Evolutionary conservation across 2,113 vertebrate genomes (phyloP), one percentile per base, ranked within the genome.

Genomic region (Sorex araneus): DNA sequence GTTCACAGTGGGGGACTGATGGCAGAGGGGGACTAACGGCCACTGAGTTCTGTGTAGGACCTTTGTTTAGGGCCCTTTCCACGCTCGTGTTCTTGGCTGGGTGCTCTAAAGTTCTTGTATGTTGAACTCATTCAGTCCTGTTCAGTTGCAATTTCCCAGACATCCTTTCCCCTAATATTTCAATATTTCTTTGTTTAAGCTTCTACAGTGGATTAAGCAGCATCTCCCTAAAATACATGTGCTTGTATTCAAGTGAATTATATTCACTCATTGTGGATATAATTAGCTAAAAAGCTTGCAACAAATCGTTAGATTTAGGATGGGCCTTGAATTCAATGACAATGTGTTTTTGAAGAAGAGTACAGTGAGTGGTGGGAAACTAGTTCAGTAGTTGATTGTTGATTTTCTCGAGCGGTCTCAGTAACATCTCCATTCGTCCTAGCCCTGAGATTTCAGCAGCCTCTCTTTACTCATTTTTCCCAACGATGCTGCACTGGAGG

Each of bases 251-350:
- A n/a, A n/a, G n/a, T n/a, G n/a, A n/a, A n/a, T n/a, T n/a, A n/a
- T n/a, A n/a, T n/a, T n/a, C n/a, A n/a, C n/a, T 60, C 54, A 84
- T 92, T 84, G 25, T 36, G 64, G 64, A 45, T 11, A 6, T 70
- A 34, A 67, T 50, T 80, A 50, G 15, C 54, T 67, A 50, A 77
- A 50, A 54, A 78, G 36, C 15, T 81, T 74, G 36, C 77, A 63
- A 84, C 25, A 88, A 83, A 84, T 90, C 11, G 67, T 40, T 57
- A 10, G n/a, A 47, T 80, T 69, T 79, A 69, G 43, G 64, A 12
- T 73, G 63, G 40, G 15, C 8, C 27, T 9, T 50, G 83, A 76
- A 43, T 45, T 6, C 30, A 40, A 50, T 23, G 71, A 30, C 47
- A 34, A 15, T 32, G 12, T 47, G 77, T 57, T 63, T 78, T 15